phyloP scores from a whole-genome alignment of 2,113 vertebrate genomes.

The Notiomystis cincta region DNA sequence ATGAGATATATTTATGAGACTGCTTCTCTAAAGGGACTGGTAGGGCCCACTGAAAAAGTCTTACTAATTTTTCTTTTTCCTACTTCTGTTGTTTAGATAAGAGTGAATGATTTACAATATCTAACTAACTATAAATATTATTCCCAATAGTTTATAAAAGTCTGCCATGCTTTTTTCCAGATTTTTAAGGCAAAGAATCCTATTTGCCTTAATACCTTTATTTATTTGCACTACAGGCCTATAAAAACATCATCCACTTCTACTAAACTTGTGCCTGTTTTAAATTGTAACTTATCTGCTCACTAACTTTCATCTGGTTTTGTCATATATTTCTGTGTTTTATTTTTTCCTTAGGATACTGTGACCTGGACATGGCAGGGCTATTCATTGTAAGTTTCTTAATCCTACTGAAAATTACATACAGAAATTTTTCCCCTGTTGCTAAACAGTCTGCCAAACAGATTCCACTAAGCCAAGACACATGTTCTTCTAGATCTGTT shows the following conservation, averaged over 20 bases:
- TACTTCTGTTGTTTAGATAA: background rate
- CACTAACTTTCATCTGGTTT: background rate
- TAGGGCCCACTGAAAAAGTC: background rate
- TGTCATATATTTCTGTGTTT: background rate
- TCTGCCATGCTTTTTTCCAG: background rate
- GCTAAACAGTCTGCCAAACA: background rate
- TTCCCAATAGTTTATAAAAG: background rate
- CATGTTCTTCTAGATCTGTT: background rate
- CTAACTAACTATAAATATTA: background rate
- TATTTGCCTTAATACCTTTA: background rate
- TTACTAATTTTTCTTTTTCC: background rate
- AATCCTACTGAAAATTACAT: background rate
- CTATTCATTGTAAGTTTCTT: constrained; percentile 83
- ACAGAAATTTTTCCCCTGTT: background rate
- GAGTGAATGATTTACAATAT: background rate
- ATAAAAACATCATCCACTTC: background rate
- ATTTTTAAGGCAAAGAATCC: background rate
- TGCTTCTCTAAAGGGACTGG: background rate
- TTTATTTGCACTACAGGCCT: background rate
- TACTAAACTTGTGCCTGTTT: background rate
- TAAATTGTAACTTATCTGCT: background rate
- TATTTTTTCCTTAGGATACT: constrained; percentile 80
- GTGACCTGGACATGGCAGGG: constrained; percentile 99
- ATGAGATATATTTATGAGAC: background rate
- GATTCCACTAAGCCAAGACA: background rate